Base-by-base conservation (phyloP, 2,797 vertebrate species). In the Molossus molossus region DNA sequence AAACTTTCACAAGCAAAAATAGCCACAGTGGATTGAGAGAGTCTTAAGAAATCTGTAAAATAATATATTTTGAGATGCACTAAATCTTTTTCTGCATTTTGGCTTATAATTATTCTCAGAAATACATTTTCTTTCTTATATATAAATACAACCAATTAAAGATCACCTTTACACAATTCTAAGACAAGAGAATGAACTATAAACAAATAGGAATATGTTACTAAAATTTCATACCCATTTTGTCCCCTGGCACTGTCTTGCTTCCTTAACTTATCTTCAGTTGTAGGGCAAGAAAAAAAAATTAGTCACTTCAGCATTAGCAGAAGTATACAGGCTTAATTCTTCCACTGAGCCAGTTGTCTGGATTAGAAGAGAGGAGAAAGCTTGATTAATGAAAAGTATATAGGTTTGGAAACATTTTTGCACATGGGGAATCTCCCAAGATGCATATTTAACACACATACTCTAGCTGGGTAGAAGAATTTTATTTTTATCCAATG, bases 61-160 rank as follows among this genome's bases (percentile, higher is more conserved):
- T 45, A 87, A 77, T 69, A 29, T 81, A 76, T 93, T 96, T 72
- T 75, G 0, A 1, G 33, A 37, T 77, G 80, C 1, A 2, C 6
- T 67, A 86, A 91, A 45, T 72, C 1, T 73, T 84, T 86, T 84
- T 82, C n/a, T 93, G 4, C 72, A 80, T 87, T 90, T 95, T 87
- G 25, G 33, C 25, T 89, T 65, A 65, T 58, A 76, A 90, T 92
- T 95, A 21, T 87, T 83, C 37, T 92, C 23, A 87, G 64, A 93
- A 94, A 90, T 92, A n/a, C 0, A 67, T 89, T 94, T 33, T 9
- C 8, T 89, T 64, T 91, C 37, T 73, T 93, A 73, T 33, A 60
- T 40, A 58, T 60, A 9, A 95, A 60, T 8, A 62, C 40, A 88
- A 29, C 21, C 48, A 96, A 84, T 1, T 75, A 76, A 94, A 89